Evolutionary conservation across 2,113 vertebrate species (phyloP), one percentile per base, ranked within the genome.

Genomic region (Eubucco bourcierii): DNA sequence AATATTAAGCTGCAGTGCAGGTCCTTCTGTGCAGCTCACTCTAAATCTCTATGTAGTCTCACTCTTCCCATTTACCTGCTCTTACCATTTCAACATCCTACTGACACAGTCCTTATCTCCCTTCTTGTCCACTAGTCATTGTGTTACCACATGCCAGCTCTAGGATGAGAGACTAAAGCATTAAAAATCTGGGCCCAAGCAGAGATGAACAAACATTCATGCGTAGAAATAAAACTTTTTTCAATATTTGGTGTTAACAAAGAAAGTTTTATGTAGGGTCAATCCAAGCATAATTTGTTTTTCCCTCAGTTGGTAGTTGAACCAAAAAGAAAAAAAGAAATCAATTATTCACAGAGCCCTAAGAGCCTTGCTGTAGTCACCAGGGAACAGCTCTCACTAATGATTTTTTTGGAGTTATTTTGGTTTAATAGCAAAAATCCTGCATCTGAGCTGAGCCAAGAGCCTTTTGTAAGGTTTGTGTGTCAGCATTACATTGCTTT

Each of bases 291-390:
- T 75, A 90, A 91, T 86, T 80, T 80, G 64, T 84, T 74, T 90
- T 78, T 12, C 55, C 37, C 21, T 84, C 28, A 29, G 28, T 86
- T 80, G 41, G 56, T 31, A 78, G 68, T 58, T 86, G 53, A 90
- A 90, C 39, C 9, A 59, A 72, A 80, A 41, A 56, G 65, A 59
- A 50, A 67, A 70, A 58, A 73, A 63, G 18, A 80, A 80, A 91
- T 95, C 80, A 94, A 88, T 96, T 92, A 95, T 93, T 95, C 86
- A 88, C 77, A 65, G 65, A 95, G 34, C 80, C 88, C 88, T 88
- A 34, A 68, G 88, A 90, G 95, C 63, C 59, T 63, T 50, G 29
- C 61, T 84, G 77, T 34, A 58, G 59, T 39, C 92, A 93, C 86
- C 23, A 93, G 88, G 80, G 95, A 95, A 87, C 61, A 61, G 41